Conservation (phyloP, 1,140 invertebrate species). For the Carposina sasakii region DNA sequence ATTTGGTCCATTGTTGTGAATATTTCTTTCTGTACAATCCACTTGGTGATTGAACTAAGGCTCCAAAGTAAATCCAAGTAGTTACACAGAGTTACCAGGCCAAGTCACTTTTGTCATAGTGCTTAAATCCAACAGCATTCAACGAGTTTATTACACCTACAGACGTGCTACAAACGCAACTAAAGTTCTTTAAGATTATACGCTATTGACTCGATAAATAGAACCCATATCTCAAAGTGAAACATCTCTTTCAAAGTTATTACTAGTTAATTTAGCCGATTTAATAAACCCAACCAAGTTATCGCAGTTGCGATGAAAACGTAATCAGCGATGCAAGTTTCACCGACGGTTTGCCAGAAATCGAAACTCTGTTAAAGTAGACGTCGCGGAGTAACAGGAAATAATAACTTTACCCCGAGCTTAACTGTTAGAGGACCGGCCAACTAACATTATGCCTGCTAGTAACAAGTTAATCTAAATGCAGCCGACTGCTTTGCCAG, state of each 20-base stretch:
- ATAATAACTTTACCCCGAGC: constrained; percentile 66
- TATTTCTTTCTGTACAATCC: too few relatives aligned
- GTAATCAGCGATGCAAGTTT: constrained; percentile 64
- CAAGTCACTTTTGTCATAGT: too few relatives aligned
- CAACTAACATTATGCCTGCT: constrained; percentile 68
- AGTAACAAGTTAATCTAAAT: constrained; percentile 71
- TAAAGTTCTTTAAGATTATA: too few relatives aligned
- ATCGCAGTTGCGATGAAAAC: constrained; percentile 50
- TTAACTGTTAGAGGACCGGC: constrained; percentile 55
- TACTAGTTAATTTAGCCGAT: constrained; percentile 33
- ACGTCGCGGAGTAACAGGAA: constrained; percentile 60
- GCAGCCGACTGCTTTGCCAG: constrained; percentile 53
- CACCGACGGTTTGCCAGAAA: constrained; percentile 52
- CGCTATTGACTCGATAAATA: too few relatives aligned
- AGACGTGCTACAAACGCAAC: too few relatives aligned
- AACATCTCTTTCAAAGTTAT: constrained; percentile 22
- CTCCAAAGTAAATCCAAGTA: too few relatives aligned
- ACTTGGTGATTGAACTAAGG: too few relatives aligned
- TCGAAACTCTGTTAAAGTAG: constrained; percentile 65
- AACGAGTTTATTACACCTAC: too few relatives aligned
- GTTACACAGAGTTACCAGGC: too few relatives aligned
- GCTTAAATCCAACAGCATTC: too few relatives aligned
- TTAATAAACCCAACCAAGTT: constrained; percentile 44
- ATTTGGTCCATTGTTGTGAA: too few relatives aligned
- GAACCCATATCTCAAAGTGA: too few relatives aligned